Evolutionary conservation across 2,797 vertebrate genomes (phyloP).

Genomic region (Pelobates cultripes): DNA sequence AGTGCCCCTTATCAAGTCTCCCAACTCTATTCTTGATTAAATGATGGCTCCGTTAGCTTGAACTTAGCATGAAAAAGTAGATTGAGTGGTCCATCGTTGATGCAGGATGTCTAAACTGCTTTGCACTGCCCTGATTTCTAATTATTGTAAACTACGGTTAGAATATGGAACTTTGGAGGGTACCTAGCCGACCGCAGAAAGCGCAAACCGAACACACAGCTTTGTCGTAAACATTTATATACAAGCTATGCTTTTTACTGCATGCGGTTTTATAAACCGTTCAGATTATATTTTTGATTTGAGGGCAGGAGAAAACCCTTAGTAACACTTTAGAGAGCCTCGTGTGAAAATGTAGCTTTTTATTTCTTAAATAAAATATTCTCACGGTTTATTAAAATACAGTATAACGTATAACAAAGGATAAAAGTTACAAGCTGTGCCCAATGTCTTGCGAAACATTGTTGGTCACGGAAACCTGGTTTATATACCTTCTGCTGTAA

Average conservation of each 20-base stretch:
- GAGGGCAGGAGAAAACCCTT: background rate
- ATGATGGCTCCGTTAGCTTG: too few relatives aligned
- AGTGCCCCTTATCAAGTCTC: too few relatives aligned
- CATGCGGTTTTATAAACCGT: background rate
- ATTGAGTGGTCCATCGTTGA: too few relatives aligned
- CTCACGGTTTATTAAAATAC: background rate
- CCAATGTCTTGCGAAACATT: background rate
- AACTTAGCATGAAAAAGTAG: too few relatives aligned
- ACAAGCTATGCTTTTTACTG: background rate
- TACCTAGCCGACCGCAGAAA: too few relatives aligned
- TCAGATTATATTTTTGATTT: background rate
- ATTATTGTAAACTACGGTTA: too few relatives aligned
- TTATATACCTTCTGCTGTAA: background rate
- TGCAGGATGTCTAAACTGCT: too few relatives aligned
- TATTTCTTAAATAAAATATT: background rate
- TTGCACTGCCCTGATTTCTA: too few relatives aligned
- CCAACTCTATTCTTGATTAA: too few relatives aligned
- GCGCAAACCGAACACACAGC: too few relatives aligned
- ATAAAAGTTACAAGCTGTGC: background rate
- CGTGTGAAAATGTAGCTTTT: background rate
- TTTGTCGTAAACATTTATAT: too few relatives aligned
- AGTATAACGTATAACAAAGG: background rate
- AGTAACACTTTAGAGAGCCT: background rate
- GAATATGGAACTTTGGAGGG: too few relatives aligned
- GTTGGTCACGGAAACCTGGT: background rate